Conservation (phyloP, 1,140 invertebrate genomes). For the Ylistrum balloti region DNA sequence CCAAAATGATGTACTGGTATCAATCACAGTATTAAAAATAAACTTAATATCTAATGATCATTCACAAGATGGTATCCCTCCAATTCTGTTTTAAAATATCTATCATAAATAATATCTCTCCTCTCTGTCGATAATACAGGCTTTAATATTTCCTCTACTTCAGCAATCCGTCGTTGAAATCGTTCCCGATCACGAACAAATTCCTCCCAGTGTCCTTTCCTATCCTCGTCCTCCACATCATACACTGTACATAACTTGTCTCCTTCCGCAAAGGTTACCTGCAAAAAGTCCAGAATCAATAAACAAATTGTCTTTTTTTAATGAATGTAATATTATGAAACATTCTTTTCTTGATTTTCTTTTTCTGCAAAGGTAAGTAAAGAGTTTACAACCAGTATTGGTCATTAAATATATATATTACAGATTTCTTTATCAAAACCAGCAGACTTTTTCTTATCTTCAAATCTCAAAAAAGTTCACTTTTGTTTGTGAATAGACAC, state of each 20-base stretch:
- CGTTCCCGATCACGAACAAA: conserved; percentile 64
- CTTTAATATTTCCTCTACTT: conserved; percentile 52
- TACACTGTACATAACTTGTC: conserved; percentile 55
- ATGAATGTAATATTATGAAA: no score
- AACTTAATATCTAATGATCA: not conserved
- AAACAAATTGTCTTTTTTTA: no score
- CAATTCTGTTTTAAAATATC: conserved; percentile 13
- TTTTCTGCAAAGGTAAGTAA: no score
- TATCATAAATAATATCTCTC: not conserved
- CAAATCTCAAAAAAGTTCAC: no score
- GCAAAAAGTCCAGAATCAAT: conserved; percentile 47
- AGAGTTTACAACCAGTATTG: no score
- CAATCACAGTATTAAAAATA: not conserved
- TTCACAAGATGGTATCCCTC: not conserved
- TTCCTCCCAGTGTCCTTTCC: conserved; percentile 67
- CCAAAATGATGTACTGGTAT: not conserved
- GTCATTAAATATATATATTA: no score
- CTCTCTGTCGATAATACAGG: conserved; percentile 56
- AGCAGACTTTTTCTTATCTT: no score
- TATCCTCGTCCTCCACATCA: conserved; percentile 45
- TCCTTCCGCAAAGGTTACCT: conserved; percentile 67
- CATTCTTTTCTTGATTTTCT: no score
- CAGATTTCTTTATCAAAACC: no score
- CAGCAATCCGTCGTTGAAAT: conserved; percentile 63
- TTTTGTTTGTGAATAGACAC: no score